Evolutionary conservation across 2,797 vertebrate species (phyloP), one percentile per base, ranked within the genome.

Genomic region (Enteromius argenteus): DNA sequence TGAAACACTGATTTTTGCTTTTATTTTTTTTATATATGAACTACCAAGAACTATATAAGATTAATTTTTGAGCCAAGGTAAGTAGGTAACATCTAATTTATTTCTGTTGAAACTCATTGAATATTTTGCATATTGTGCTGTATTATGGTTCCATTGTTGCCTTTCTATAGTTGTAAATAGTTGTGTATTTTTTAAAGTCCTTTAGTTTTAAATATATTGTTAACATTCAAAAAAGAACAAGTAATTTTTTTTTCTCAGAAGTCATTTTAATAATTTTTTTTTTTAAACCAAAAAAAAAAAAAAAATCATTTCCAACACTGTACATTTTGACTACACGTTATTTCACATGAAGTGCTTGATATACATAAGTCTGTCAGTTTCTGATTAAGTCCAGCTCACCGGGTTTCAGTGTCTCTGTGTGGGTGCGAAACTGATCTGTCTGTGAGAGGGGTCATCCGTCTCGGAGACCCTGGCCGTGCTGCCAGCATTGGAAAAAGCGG

Each of bases 331-430:
- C 84, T 85, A 87, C 74, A 87, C 72, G 17, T 76, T 75, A 37
- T 82, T 73, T 85, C 56, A 86, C 83, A 76, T 66, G 81, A 89
- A 89, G 87, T 89, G 88, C 88, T 88, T 87, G 85, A 77, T 76
- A 67, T 67, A 23, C 74, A 75, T 21, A n/a, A 71, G 39, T 85
- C 77, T 27, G 11, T 58, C 17, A 37, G 75, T 78, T 76, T 49
- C 46, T 32, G 30, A 62, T 81, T 37, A 35, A 51, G 68, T 79
- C 78, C 27, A 39, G 58, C 79, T 88, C 78, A 89, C 35, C 74
- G 88, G 39, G 62, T 69, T 39, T 87, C 88, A 32, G 84, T 8
- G 53, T 86, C 79, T 84, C 87, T 87, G 86, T 84, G 79, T 27
- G 49, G 58, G 30, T 64, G 79, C 0, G 37, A 35, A 56, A 71